Evolutionary conservation across 2,113 vertebrate genomes (phyloP).

Genomic region (Myotis davidii): DNA sequence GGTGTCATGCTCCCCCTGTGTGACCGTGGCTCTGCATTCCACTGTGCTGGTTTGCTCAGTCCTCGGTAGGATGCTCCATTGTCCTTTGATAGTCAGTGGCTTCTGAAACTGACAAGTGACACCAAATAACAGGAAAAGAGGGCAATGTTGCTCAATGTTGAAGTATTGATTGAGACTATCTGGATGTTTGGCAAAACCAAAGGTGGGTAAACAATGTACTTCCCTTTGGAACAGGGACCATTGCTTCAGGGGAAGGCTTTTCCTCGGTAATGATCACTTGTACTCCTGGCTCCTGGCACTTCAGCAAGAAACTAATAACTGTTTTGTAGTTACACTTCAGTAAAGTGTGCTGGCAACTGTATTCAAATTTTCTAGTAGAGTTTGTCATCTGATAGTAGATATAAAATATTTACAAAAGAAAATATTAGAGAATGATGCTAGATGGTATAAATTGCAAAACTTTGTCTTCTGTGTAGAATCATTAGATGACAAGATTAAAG

Average conservation of each 20-base stretch:
- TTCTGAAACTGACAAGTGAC: constrained; percentile 3
- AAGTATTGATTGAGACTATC: background rate
- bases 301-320: background rate
- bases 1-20: background rate
- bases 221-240: background rate
- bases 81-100: background rate
- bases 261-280: background rate
- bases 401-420: background rate
- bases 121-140: background rate
- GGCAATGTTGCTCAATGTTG: background rate
- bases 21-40: constrained; percentile 58
- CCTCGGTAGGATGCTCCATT: background rate
- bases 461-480: background rate
- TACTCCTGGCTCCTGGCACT: background rate
- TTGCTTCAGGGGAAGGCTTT: background rate
- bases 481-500: constrained; percentile 15
- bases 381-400: background rate
- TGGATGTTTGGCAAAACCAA: background rate
- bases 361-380: background rate
- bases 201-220: background rate
- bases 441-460: background rate
- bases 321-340: background rate
- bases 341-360: background rate
- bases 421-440: background rate
- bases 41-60: background rate